phyloP scores from a whole-genome alignment of 1,140 invertebrate species.

The Neodiprion fabricii region DNA sequence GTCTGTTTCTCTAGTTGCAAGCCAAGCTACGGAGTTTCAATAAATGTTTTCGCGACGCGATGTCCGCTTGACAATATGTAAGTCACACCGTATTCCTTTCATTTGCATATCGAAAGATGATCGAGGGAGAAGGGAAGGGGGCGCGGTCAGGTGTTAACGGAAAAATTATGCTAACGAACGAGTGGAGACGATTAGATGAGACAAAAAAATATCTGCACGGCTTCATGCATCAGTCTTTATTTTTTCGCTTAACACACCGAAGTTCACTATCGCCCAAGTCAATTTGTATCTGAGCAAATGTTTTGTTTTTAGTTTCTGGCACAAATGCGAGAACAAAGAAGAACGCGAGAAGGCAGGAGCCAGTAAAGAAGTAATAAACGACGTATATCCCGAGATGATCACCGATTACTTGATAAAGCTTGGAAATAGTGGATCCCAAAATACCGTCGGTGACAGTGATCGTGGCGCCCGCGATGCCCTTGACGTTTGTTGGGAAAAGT shows the following conservation, averaged over 20 bases:
- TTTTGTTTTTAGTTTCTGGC: slow-evolving; percentile 61
- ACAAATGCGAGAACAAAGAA: slow-evolving; percentile 50
- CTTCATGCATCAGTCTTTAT: background rate
- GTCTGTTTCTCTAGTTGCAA: no score
- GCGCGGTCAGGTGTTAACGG: no score
- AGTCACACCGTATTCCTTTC: no score
- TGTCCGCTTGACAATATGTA: no score
- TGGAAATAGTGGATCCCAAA: slow-evolving; percentile 79
- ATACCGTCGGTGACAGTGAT: slow-evolving; percentile 73
- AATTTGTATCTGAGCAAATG: slow-evolving; percentile 55
- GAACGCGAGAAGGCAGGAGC: slow-evolving; percentile 60
- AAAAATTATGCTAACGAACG: no score
- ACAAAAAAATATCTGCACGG: no score
- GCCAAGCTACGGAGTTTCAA: no score
- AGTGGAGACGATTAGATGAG: no score
- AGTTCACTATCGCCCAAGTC: slow-evolving; percentile 33
- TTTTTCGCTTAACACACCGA: slow-evolving; percentile 11
- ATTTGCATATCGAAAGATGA: no score
- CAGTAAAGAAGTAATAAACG: slow-evolving; percentile 79
- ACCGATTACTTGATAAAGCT: slow-evolving; percentile 74
- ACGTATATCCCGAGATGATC: slow-evolving; percentile 69
- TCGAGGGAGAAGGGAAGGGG: no score
- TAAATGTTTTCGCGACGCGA: no score
- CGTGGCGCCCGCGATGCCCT: slow-evolving; percentile 71
- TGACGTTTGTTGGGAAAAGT: slow-evolving; percentile 76